Evolutionary conservation across 2,797 vertebrate species (phyloP).

Genomic region (Monodelphis domestica): DNA sequence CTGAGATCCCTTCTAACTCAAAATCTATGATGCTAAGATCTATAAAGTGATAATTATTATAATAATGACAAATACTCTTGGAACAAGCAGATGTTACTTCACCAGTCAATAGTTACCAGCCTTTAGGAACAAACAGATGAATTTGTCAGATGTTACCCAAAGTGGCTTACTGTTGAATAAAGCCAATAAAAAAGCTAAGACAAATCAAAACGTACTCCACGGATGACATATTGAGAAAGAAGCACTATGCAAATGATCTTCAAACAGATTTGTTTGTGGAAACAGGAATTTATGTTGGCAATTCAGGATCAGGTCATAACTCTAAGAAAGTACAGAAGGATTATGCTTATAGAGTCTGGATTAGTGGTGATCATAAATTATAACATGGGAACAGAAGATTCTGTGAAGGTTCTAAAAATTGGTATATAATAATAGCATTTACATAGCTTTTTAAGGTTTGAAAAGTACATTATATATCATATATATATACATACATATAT

Average conservation of each 20-base stretch:
- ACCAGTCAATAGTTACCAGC: too few relatives aligned
- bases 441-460: not conserved
- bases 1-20: not conserved
- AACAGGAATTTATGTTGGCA: not conserved
- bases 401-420: not conserved
- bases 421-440: not conserved
- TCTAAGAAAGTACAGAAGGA: not conserved
- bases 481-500: too few relatives aligned
- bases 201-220: not conserved
- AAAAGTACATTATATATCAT: not conserved
- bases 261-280: not conserved
- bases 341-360: not conserved
- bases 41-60: not conserved
- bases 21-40: too few relatives aligned
- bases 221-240: not conserved
- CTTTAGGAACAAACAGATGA: not conserved
- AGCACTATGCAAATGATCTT: not conserved
- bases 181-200: not conserved
- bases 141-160: not conserved
- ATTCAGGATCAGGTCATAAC: not conserved
- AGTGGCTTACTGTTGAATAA: not conserved
- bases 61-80: not conserved
- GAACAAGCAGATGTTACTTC: not conserved
- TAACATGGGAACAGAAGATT: not conserved
- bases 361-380: not conserved